These are phyloP conservation scores for Sarcophilus harrisii DNA, from an alignment of 2,797 vertebrate genomes.

Conservation along the genomic window DNA sequence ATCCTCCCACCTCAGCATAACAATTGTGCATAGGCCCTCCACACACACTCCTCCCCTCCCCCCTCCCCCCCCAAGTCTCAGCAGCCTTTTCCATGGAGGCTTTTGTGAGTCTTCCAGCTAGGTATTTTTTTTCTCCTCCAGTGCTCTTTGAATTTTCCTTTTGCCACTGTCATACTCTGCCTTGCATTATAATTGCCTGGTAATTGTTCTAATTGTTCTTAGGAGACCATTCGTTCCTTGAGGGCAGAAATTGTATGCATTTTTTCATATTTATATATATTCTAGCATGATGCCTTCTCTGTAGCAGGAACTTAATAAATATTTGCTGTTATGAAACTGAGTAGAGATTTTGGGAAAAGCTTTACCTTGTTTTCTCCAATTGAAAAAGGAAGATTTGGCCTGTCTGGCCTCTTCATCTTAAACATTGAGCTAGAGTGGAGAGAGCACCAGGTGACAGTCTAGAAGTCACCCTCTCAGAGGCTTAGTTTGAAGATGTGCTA, in stretches of 20 bases:
- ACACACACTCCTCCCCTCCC: no score
- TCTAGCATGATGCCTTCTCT: neutral
- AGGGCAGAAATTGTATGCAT: neutral
- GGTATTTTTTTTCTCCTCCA: no score
- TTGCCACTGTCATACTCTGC: neutral
- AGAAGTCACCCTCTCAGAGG: neutral
- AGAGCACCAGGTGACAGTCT: neutral
- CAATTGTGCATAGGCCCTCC: neutral
- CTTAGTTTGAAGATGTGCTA: neutral
- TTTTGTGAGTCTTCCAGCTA: neutral
- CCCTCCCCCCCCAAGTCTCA: no score
- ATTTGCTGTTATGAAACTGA: neutral
- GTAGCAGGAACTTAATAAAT: neutral
- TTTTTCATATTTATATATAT: neutral
- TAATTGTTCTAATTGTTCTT: neutral
- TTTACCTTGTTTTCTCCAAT: neutral
- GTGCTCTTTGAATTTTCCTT: neutral
- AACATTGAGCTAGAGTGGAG: neutral
- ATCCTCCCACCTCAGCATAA: neutral
- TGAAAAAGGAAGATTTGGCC: neutral
- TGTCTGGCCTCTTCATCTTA: neutral
- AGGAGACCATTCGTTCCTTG: no score
- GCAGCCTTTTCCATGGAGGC: neutral
- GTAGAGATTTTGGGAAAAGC: neutral
- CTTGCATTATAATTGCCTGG: neutral